Evolutionary conservation across 2,888 invertebrate genomes (phyloP), one percentile per base, ranked within the genome.

Genomic region (Unio delphinus): DNA sequence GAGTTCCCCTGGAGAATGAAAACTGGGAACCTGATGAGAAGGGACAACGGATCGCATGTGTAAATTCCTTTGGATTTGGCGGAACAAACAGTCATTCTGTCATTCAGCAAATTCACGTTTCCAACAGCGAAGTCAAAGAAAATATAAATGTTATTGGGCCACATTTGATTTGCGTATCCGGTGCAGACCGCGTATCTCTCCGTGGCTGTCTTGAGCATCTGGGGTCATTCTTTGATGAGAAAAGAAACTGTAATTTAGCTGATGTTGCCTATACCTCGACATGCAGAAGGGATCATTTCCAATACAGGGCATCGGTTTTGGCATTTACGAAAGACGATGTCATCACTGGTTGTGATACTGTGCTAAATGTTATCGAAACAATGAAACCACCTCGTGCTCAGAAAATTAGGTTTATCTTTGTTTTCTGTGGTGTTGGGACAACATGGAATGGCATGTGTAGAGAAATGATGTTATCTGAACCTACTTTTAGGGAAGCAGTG

Each of bases 31-130:
- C 55, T 64, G 20, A 65, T 18, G 30, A 28, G 15, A 45, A 73
- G 28, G 61, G 67, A n/a, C 20, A 66, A 8, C 55, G 72, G 67
- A 11, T 73, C 11, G 73, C 75, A 28, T 73, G 74, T 59, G 66
- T 81, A 0, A 83, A 79, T 64, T 79, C 76, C 5, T 84, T 83
- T 68, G 81, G 84, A 1, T 80, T 83, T 67, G 82, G 84, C 8
- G 84, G 83, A 30, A 80, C 78, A 30, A 84, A 84, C 56, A 28
- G 66, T 5, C 84, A 84, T 70, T 76, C 74, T 20, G 64, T 82
- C 23, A 20, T 84, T 3, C 56, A 64, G 23, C 57, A 72, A n/a
- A 61, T 45, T 26, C 34, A 8, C 5, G 23, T 30, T 45, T 18
- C 56, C 15, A 55, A 55, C 18, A 56, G n/a, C 23, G 28, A n/a